phyloP scores from a whole-genome alignment of 2,888 invertebrate genomes.

The Lithophane socia region DNA sequence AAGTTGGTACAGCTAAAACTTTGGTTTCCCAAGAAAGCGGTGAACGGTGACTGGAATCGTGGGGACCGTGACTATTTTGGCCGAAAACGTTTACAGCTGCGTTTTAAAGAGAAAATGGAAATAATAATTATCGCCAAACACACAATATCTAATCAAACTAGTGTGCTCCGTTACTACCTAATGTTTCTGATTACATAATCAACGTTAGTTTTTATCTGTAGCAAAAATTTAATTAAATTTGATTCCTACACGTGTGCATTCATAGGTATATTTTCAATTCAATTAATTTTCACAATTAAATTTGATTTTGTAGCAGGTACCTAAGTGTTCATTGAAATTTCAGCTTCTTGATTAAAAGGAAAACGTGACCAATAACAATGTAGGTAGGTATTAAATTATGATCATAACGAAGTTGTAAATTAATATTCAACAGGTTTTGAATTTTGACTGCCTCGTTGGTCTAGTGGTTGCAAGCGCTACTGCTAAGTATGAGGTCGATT shows the following conservation, averaged over 20 bases:
- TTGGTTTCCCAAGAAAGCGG: no score
- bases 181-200: conserved; percentile 1
- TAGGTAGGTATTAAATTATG: neutral
- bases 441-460: no score
- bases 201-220: neutral
- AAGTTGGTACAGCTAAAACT: neutral
- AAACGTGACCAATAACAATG: conserved; percentile 29
- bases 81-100: no score
- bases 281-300: conserved; percentile 5
- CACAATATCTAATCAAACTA: neutral
- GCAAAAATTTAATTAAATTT: neutral
- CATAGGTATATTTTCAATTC: neutral
- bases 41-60: no score
- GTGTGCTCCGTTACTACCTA: neutral
- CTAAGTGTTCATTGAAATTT: conserved; percentile 4
- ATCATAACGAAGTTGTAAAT: neutral
- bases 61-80: no score
- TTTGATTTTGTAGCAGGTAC: neutral
- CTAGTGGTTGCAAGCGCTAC: no score
- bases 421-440: neutral
- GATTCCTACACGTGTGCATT: neutral
- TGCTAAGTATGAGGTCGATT: no score
- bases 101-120: neutral
- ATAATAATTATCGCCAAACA: neutral
- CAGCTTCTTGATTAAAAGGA: conserved; percentile 14